Base-by-base conservation (phyloP, 2,888 invertebrate species). In the Amphipoea lucens region DNA sequence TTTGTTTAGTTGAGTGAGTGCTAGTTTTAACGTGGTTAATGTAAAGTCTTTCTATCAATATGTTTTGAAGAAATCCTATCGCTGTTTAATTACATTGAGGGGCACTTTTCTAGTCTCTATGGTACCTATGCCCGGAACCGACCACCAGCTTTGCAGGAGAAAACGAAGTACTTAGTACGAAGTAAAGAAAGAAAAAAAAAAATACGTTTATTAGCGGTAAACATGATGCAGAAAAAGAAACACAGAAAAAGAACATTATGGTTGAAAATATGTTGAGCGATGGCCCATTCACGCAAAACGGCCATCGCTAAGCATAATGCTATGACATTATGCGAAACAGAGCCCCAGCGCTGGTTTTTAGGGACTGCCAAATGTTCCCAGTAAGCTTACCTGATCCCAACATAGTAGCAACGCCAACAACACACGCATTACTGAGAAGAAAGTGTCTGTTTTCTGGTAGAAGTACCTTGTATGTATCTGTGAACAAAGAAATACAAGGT, bases 311-410 rank as follows among this genome's bases (percentile, higher is more conserved):
- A n/a, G 9, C 4, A 57, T 57, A 11, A 57, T 23, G 9, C n/a
- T n/a, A 60, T 11, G 11, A n/a, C n/a, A n/a, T 4, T n/a, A 11
- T 60, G 57, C 0, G 57, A n/a, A 11, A 60, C 11, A 60, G n/a
- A 60, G 4, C 57, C n/a, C 4, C 11, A n/a, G 57, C 23, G n/a
- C 23, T 60, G 57, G 57, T 60, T 60, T n/a, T n/a, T n/a, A n/a
- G 11, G 4, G 11, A 57, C 57, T 9, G 23, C 23, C 48, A 0
- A 12, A 48, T 48, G 12, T 48, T 12, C 20, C 11, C 14, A 48
- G 11, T 29, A 29, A 69, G 14, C 57, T 78, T 54, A 90, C 88
- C 82, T 72, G 90, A 90, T 74, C 85, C 90, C 17, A 90, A 67
- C 70, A 90, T 60, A 11, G 90, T 90, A 11, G 69, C 66, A 0